Evolutionary conservation across 2,888 invertebrate genomes (phyloP), one percentile per base, ranked within the genome.

Genomic region (Abrostola tripartita): DNA sequence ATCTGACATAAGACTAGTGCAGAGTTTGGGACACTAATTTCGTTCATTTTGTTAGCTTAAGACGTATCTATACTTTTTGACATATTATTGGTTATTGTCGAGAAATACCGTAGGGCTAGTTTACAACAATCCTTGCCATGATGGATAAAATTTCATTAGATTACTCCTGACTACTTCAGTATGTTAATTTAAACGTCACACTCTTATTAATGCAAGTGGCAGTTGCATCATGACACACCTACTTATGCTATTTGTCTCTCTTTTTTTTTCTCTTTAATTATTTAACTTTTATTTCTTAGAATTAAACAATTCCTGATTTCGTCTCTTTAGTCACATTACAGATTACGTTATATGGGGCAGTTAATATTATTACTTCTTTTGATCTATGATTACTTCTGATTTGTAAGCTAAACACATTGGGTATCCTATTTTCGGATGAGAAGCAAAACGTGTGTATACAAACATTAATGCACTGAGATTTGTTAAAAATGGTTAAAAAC

Each of bases 301-400:
- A 67, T 75, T 67, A 75, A 59, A 62, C 76, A 75, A 75, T 78
- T 77, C 68, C 75, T 65, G 60, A 41, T 62, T 64, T 61, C 50
- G 47, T 63, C 1, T 51, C 7, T 61, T 59, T 53, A 51, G 14
- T 63, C 24, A 42, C 50, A 70, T 73, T 61, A 70, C 47, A 74
- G 52, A 56, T 71, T 56, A 68, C 41, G 37, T 61, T 60, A 53
- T 51, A 64, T 68, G 57, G 56, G 74, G 35, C 50, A 14, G 14
- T 60, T 58, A 59, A 44, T 24, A 56, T 5, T 10, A 11, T 52
- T n/a, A n/a, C 50, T 51, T 42, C 40, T 49, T 49, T 57, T 6
- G 14, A 49, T 44, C 40, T 61, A 49, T 6, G 41, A n/a, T n/a
- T 44, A 24, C 24, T 24, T 24, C 24, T 24, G 24, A 24, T 24